Percentiles rank a stretch among this genome's conserved stretches.
Conservation (phyloP, 2,113 vertebrate species). For the Trematocara unimaculatum region DNA sequence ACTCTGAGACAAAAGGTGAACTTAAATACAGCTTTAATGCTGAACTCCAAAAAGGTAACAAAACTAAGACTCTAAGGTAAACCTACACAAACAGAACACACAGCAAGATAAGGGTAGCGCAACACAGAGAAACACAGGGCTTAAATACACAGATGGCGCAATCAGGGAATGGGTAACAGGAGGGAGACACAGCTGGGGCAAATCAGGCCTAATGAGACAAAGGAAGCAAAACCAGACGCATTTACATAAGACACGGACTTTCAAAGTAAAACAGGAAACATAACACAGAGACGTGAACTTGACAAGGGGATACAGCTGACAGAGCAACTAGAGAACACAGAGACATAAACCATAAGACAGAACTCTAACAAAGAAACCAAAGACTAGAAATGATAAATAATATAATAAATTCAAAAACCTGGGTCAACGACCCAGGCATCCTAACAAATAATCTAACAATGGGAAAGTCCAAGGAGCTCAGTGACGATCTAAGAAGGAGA, state of each 20-base stretch:
- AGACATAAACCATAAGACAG: neutral
- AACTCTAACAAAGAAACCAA: neutral
- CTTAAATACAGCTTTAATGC: neutral
- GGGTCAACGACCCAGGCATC: neutral
- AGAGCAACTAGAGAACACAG: neutral
- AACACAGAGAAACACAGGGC: accelerated
- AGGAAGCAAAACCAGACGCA: neutral
- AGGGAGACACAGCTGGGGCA: neutral
- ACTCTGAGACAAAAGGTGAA: neutral
- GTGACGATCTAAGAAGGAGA: neutral
- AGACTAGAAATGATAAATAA: neutral
- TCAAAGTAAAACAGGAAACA: neutral
- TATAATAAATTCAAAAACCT: neutral
- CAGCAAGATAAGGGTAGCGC: accelerated
- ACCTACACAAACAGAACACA: accelerated
- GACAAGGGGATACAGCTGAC: neutral
- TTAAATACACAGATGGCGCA: neutral
- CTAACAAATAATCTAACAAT: neutral
- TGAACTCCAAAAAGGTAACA: neutral
- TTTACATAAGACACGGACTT: neutral
- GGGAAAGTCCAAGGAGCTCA: neutral
- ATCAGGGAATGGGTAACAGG: neutral
- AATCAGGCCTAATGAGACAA: neutral
- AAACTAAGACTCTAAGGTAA: neutral
- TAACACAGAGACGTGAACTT: neutral